These are phyloP conservation scores for Atrichornis clamosus DNA, from an alignment of 2,113 vertebrate species.

Conservation along the genomic window DNA sequence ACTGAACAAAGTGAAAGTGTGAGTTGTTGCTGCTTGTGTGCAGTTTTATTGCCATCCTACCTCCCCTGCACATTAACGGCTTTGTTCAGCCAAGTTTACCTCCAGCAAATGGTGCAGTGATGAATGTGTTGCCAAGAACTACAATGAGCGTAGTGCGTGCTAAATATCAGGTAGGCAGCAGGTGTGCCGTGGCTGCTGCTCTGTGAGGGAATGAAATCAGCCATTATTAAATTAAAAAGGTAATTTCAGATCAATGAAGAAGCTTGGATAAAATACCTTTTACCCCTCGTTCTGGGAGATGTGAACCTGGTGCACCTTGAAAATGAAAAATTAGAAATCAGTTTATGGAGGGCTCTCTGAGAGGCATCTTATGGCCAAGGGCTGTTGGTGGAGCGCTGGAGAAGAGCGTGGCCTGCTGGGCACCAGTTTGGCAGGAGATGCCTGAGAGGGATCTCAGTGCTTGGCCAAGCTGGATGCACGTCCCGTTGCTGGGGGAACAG, in stretches of 20 bases:
- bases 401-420: neutral
- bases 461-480: constrained; percentile 55
- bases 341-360: constrained; percentile 53
- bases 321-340: constrained; percentile 56
- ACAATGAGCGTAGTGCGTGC: neutral
- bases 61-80: neutral
- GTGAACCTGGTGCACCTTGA: neutral
- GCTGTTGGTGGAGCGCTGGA: constrained; percentile 3
- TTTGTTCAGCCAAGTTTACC: neutral
- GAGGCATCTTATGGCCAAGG: constrained; percentile 51
- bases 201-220: neutral
- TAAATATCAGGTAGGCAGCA: neutral
- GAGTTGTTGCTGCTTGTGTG: neutral
- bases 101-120: neutral
- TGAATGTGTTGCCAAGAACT: neutral
- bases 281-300: neutral
- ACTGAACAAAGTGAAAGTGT: neutral
- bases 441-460: constrained; percentile 42
- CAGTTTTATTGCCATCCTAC: neutral
- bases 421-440: neutral
- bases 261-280: neutral
- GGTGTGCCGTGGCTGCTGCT: neutral
- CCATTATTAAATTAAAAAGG: neutral
- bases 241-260: neutral
- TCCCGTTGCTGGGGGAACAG: constrained; percentile 63